A percentile compares a stretch with the other conserved stretches of the same genome.
phyloP scores from a whole-genome alignment of 1,140 invertebrate genomes.

The Periplaneta americana region DNA sequence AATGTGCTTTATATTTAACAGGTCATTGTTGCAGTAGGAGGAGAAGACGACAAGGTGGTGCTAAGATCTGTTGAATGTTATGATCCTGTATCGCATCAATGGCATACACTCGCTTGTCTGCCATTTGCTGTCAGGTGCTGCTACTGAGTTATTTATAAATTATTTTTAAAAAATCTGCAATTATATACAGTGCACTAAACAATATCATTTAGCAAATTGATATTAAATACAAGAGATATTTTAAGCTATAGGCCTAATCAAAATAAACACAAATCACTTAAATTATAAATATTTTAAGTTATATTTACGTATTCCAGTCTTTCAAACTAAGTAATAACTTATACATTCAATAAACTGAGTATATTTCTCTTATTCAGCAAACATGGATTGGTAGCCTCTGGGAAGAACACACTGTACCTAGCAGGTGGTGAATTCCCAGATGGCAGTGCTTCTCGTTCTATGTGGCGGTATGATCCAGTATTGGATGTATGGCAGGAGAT shows the following conservation, averaged over 20 bases:
- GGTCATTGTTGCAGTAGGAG: slow-evolving; percentile 50
- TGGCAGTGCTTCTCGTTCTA: slow-evolving; percentile 41
- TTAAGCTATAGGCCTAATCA: too few relatives aligned
- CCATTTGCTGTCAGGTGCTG: slow-evolving; percentile 41
- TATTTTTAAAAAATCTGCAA: background rate
- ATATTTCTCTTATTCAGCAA: slow-evolving; percentile 38
- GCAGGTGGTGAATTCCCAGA: slow-evolving; percentile 53
- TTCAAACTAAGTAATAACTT: too few relatives aligned
- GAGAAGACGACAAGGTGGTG: slow-evolving; percentile 52
- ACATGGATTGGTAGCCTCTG: slow-evolving; percentile 47
- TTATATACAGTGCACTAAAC: too few relatives aligned
- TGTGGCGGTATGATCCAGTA: slow-evolving; percentile 49
- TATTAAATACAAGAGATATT: too few relatives aligned
- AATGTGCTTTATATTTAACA: slow-evolving; percentile 23
- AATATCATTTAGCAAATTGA: too few relatives aligned
- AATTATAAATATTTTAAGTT: too few relatives aligned
- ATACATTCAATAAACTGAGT: too few relatives aligned
- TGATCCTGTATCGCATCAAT: slow-evolving; percentile 36
- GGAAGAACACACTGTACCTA: slow-evolving; percentile 48
- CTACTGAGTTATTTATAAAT: background rate
- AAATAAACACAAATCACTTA: too few relatives aligned
- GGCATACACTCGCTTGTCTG: slow-evolving; percentile 39
- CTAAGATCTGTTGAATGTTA: slow-evolving; percentile 48
- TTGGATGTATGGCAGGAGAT: slow-evolving; percentile 48
- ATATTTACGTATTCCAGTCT: too few relatives aligned